Percentiles rank a stretch among this genome's conserved stretches.
These are phyloP conservation scores for Acyrthosiphon pisum DNA, from an alignment of 1,140 invertebrate species.

Conservation along the genomic window DNA sequence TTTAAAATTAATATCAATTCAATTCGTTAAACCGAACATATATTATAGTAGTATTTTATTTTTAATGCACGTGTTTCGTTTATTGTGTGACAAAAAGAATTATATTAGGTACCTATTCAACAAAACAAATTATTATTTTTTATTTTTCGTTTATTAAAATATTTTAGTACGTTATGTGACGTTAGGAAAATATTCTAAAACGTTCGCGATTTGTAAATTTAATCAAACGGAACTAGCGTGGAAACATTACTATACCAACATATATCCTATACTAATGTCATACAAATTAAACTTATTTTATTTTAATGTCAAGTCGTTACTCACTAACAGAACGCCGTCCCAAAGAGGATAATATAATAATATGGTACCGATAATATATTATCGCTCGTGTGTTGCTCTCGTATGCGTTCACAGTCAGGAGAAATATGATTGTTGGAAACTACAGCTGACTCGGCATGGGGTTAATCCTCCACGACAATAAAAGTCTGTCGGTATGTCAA, in stretches of 20 bases:
- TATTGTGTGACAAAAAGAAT: too few relatives aligned
- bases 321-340: background rate
- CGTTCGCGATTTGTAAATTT: background rate
- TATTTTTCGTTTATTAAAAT: too few relatives aligned
- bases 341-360: background rate
- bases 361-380: background rate
- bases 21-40: background rate
- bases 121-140: too few relatives aligned
- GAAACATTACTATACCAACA: too few relatives aligned
- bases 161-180: too few relatives aligned
- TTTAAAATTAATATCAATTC: background rate
- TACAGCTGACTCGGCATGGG: background rate
- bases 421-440: background rate
- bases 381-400: background rate
- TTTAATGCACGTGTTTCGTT: background rate
- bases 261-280: too few relatives aligned
- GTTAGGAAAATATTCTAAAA: background rate
- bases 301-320: background rate
- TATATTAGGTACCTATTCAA: too few relatives aligned
- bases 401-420: background rate
- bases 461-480: constrained; percentile 5
- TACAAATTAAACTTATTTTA: too few relatives aligned
- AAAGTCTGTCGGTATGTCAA: constrained; percentile 25
- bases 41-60: background rate
- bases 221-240: too few relatives aligned